A percentile compares a stretch with the other conserved stretches of the same genome.
Conservation (phyloP, 2,888 invertebrate genomes). For the Cosmia pyralina region DNA sequence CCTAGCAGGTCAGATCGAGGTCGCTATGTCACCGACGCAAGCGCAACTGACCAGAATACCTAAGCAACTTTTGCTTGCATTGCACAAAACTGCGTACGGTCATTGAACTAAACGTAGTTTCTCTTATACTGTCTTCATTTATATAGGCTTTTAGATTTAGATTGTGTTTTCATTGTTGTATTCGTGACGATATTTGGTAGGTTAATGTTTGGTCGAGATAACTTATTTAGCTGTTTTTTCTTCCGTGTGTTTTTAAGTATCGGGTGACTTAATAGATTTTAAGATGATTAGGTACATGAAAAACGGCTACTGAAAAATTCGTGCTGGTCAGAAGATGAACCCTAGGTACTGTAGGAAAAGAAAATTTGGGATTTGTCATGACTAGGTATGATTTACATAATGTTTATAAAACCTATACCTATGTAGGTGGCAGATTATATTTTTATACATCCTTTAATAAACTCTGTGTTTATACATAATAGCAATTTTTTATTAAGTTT, state of each 20-base stretch:
- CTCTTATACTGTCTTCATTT: constrained; percentile 58
- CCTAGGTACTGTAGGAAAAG: neutral
- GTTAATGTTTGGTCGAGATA: neutral
- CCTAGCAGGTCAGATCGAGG: constrained; percentile 80
- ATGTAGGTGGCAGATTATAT: neutral
- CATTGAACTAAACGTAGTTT: constrained; percentile 72
- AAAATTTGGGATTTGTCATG: no score
- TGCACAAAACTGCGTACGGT: constrained; percentile 80
- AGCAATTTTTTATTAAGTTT: constrained; percentile 22
- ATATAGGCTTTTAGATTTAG: constrained; percentile 41
- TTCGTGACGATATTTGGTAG: constrained; percentile 6
- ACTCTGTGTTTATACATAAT: neutral
- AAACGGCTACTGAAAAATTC: neutral
- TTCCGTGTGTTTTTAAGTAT: neutral
- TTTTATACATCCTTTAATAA: constrained; percentile 3
- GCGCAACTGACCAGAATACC: constrained; percentile 78
- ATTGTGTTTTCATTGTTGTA: constrained; percentile 42
- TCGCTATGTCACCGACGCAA: constrained; percentile 72
- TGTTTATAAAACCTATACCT: neutral
- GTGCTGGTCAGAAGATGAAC: neutral
- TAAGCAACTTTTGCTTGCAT: constrained; percentile 78
- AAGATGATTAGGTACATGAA: neutral
- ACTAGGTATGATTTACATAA: neutral
- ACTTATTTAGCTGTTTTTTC: neutral
- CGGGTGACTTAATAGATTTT: neutral